These are phyloP conservation scores for Daboia siamensis DNA, from an alignment of 2,113 vertebrate genomes.

Conservation along the genomic window DNA sequence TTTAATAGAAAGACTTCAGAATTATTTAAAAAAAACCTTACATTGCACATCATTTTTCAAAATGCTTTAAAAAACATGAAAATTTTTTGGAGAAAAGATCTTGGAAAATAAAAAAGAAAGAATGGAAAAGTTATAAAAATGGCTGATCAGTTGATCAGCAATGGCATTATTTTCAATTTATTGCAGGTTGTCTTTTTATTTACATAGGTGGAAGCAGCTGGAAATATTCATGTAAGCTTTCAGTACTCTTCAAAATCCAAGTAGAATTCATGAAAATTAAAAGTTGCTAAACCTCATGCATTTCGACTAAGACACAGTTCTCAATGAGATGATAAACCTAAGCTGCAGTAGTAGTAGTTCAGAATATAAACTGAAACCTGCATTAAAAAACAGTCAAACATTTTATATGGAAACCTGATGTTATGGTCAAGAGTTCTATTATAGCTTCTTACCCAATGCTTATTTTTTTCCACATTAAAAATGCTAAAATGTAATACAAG, in stretches of 20 bases:
- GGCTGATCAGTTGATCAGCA: neutral
- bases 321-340: neutral
- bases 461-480: neutral
- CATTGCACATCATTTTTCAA: slow-evolving; percentile 34
- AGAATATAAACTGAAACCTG: neutral
- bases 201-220: neutral
- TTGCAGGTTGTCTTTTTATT: neutral
- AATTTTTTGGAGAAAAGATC: slow-evolving; percentile 12
- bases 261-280: neutral
- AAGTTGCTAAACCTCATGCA: neutral
- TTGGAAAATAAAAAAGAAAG: slow-evolving; percentile 16
- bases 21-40: slow-evolving; percentile 30
- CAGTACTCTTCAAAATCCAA: neutral
- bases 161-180: neutral
- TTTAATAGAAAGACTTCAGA: slow-evolving; percentile 30
- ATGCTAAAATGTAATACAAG: too few relatives aligned
- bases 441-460: neutral
- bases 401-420: neutral
- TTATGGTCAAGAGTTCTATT: neutral
- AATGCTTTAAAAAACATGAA: slow-evolving; percentile 29
- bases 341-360: neutral
- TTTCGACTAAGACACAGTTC: neutral
- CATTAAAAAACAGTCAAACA: too few relatives aligned
- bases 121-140: slow-evolving; percentile 15
- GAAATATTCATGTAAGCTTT: neutral